Percentiles rank a stretch among this genome's conserved stretches.
phyloP scores from a whole-genome alignment of 2,113 vertebrate species.

The Oenanthe melanoleuca region DNA sequence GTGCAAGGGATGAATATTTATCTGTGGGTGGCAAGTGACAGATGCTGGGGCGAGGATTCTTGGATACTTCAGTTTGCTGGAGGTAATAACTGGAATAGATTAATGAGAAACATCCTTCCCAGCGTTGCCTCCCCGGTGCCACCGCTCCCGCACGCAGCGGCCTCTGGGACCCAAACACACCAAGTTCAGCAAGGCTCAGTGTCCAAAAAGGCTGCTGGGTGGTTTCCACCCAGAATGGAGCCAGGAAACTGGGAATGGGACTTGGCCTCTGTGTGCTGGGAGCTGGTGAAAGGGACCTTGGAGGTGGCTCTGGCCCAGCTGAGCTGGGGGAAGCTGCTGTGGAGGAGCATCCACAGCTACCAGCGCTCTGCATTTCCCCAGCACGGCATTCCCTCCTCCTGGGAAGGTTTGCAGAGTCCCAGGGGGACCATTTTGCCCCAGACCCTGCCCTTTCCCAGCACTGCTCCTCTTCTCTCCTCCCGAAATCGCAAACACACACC shows the following conservation, averaged over 20 bases:
- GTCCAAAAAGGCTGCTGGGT: not conserved
- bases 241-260: not conserved
- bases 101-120: conserved; percentile 12
- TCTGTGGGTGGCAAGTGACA: conserved; percentile 50
- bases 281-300: not conserved
- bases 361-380: not conserved
- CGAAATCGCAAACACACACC: rapidly evolving
- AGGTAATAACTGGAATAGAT: conserved; percentile 19
- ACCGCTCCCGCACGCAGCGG: not conserved
- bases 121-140: not conserved
- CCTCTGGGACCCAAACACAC: not conserved
- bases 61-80: conserved; percentile 12
- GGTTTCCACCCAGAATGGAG: not conserved
- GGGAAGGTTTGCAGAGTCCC: not conserved
- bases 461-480: not conserved
- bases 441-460: not conserved
- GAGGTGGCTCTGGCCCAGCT: not conserved
- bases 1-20: conserved; percentile 10
- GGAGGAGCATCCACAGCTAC: not conserved
- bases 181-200: not conserved
- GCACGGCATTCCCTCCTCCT: not conserved
- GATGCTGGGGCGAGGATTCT: conserved; percentile 17
- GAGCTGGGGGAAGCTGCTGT: not conserved
- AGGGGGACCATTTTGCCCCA: not conserved
- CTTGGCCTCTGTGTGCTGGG: not conserved